Evolutionary conservation across 2,113 vertebrate genomes (phyloP).

Genomic region (Gadus chalcogrammus): DNA sequence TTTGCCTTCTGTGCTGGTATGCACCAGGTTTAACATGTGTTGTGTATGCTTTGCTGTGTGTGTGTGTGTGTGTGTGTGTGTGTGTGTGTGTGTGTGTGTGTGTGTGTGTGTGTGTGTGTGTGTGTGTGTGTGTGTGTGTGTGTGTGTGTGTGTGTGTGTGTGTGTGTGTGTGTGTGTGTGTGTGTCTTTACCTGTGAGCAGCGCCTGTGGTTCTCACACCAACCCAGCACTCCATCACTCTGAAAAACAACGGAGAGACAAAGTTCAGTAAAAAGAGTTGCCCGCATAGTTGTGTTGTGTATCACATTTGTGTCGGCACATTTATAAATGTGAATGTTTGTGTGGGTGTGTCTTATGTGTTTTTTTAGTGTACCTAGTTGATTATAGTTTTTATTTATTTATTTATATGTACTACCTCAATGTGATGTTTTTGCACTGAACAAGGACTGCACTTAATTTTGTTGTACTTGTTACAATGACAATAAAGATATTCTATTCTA

Average conservation of each 20-base stretch:
- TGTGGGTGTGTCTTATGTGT: too few relatives aligned
- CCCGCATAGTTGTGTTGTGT: too few relatives aligned
- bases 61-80: constrained; percentile 12
- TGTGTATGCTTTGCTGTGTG: background rate
- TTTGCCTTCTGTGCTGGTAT: background rate
- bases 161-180: constrained; percentile 8
- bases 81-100: constrained; percentile 7
- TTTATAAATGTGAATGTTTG: too few relatives aligned
- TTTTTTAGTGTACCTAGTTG: too few relatives aligned
- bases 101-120: constrained; percentile 5
- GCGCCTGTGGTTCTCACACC: constrained; percentile 69
- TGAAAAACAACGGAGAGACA: constrained; percentile 39
- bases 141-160: constrained; percentile 13
- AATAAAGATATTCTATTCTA: too few relatives aligned
- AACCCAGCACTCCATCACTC: constrained; percentile 65
- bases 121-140: constrained; percentile 8
- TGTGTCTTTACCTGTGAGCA: constrained; percentile 61
- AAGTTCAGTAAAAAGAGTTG: constrained; percentile 28
- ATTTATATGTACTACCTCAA: too few relatives aligned
- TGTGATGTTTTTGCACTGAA: too few relatives aligned
- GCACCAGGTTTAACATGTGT: background rate
- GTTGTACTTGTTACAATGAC: too few relatives aligned
- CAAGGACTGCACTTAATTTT: too few relatives aligned
- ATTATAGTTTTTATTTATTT: too few relatives aligned
- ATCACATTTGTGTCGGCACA: too few relatives aligned